Evolutionary conservation across 2,888 invertebrate species (phyloP), one percentile per base, ranked within the genome.

Genomic region (Conchocele bisecta): DNA sequence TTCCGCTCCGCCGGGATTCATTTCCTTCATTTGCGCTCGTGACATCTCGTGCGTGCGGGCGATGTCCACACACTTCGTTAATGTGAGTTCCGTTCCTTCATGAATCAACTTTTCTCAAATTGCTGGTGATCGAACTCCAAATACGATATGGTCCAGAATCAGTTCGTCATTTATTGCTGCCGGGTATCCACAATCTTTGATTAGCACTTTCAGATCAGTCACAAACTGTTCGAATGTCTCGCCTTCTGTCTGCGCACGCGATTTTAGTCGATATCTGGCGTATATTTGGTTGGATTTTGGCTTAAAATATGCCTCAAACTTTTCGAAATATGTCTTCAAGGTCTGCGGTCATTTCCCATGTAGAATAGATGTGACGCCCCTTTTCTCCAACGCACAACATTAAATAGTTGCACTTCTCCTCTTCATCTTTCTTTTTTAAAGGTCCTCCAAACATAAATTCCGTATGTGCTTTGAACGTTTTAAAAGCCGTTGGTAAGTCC

Each of bases 221-320:
- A 75, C 67, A 63, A 70, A 81, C 26, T 75, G 53, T 7, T 80
- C 80, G 65, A 60, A 71, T 2, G 69, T 37, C 39, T 75, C 67
- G 22, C 15, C 11, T 31, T 68, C 37, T n/a, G 44, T 29, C 54
- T 74, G 71, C 41, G 46, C 26, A 50, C 51, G 71, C 28, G 42
- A 42, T 17, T 75, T 64, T 31, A 74, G 75, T 57, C 56, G 68
- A 61, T 75, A 71, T 20, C 74, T 42, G 22, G 33, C 24, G 39
- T 67, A 79, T 6, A 76, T 61, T 20, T 24, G 29, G 39, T 74
- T 76, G 13, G 66, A 57, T 37, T 64, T 65, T 2, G 71, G 76
- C 29, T 64, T 53, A 2, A 71, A 66, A 58, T 68, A 68, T 2
- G 33, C 51, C 35, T 60, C 64, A 54, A 67, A 61, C 29, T 54